Evolutionary conservation across 2,113 vertebrate species (phyloP).

Genomic region (Pan paniscus): DNA sequence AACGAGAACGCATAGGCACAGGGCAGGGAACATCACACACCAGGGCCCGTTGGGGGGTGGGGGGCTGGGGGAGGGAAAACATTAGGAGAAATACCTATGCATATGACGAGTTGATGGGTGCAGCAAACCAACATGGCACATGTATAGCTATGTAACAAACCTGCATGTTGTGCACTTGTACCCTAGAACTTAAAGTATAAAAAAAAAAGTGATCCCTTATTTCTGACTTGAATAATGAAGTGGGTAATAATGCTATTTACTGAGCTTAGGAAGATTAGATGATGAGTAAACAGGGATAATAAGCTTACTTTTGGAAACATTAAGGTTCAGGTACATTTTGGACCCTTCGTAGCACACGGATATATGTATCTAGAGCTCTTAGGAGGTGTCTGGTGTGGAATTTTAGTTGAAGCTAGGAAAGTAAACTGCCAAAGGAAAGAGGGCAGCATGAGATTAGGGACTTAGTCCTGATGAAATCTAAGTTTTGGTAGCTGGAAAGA

Average conservation of each 20-base stretch:
- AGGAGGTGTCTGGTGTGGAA: background rate
- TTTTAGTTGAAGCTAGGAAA: background rate
- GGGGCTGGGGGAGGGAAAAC: too few relatives aligned
- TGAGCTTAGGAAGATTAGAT: background rate
- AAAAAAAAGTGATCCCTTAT: background rate
- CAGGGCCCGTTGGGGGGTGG: rapidly evolving
- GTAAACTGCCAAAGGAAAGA: background rate
- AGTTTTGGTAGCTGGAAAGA: background rate
- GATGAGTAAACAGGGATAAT: background rate
- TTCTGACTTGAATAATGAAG: background rate
- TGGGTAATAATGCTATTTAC: background rate
- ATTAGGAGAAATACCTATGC: too few relatives aligned
- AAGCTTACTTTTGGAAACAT: background rate
- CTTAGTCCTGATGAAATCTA: background rate
- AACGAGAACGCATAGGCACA: too few relatives aligned
- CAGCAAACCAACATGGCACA: too few relatives aligned
- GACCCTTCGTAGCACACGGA: background rate
- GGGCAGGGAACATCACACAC: too few relatives aligned
- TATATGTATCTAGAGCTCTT: background rate
- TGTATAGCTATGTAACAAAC: too few relatives aligned
- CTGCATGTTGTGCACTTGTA: too few relatives aligned
- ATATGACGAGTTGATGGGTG: too few relatives aligned
- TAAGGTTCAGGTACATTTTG: background rate
- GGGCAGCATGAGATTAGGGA: background rate
- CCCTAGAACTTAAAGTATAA: too few relatives aligned